Percentiles rank a stretch among this genome's conserved stretches.
These are phyloP conservation scores for Lepus townsendii DNA, from an alignment of 2,797 vertebrate species.

Conservation along the genomic window DNA sequence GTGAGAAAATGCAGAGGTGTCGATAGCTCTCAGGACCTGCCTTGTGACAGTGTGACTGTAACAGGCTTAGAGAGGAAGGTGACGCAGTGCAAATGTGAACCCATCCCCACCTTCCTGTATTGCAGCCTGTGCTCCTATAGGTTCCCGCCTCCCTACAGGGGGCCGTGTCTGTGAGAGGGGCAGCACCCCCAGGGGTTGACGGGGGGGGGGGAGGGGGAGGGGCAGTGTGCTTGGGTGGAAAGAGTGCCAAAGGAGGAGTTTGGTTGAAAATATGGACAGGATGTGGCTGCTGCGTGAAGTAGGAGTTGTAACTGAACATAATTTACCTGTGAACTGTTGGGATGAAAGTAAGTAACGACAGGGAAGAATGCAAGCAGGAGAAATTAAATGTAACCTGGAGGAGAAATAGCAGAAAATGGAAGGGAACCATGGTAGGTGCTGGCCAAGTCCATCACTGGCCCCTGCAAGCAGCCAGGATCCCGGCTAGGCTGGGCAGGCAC, in stretches of 20 bases:
- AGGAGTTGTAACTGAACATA: not conserved
- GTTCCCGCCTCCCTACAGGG: not conserved
- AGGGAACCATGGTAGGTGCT: not conserved
- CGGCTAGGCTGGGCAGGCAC: no score
- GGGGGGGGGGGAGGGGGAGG: rapidly evolving
- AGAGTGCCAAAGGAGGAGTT: not conserved
- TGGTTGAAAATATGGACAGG: not conserved
- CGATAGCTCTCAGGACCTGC: not conserved
- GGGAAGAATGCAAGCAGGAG: not conserved
- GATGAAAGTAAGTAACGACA: not conserved
- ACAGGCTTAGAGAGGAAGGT: conserved; percentile 1
- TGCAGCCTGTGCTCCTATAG: not conserved
- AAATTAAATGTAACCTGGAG: conserved; percentile 8
- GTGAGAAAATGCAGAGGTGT: conserved; percentile 41
- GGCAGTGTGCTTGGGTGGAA: not conserved
- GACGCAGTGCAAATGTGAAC: not conserved
- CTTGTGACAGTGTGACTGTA: not conserved
- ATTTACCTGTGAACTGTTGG: not conserved
- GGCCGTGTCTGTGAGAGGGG: not conserved
- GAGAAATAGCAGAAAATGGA: not conserved
- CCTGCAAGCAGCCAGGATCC: not conserved
- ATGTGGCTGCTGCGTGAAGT: not conserved
- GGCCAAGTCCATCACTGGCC: rapidly evolving
- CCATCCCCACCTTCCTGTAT: not conserved
- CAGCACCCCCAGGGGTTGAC: not conserved